A percentile compares a stretch with the other conserved stretches of the same genome.
Conservation (phyloP, 2,113 vertebrate genomes). For the Cyanoramphus novaezelandiae region DNA sequence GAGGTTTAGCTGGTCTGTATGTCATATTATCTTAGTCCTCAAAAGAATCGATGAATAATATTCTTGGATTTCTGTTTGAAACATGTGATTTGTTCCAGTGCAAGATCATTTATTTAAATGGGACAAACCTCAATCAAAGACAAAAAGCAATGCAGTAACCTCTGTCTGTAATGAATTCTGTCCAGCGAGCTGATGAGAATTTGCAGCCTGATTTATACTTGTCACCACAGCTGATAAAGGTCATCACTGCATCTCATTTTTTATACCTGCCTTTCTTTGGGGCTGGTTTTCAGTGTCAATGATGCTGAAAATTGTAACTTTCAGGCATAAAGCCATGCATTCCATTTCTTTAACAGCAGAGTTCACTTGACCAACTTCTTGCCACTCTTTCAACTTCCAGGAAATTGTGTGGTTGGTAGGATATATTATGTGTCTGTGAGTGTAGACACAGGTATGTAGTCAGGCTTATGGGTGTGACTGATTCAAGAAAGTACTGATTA, state of each 20-base stretch:
- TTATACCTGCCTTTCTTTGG: constrained; percentile 34
- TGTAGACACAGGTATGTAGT: background rate
- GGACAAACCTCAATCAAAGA: constrained; percentile 52
- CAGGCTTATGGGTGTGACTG: background rate
- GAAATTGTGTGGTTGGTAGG: background rate
- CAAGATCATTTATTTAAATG: constrained; percentile 28
- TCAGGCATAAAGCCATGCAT: constrained; percentile 18
- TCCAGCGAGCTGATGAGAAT: constrained; percentile 58
- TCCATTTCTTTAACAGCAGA: constrained; percentile 32
- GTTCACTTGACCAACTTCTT: background rate
- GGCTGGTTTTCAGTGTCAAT: background rate
- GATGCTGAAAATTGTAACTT: constrained; percentile 28
- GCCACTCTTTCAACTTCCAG: background rate
- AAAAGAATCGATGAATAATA: constrained; percentile 24
- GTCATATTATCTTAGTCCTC: background rate
- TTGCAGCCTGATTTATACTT: constrained; percentile 73
- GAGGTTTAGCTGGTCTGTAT: background rate
- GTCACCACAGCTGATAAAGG: constrained; percentile 73
- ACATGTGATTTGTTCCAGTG: background rate
- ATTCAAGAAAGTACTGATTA: background rate
- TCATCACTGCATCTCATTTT: constrained; percentile 66
- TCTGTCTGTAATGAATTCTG: constrained; percentile 67
- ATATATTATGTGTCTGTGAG: background rate
- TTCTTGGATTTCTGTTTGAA: constrained; percentile 8
- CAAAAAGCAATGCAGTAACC: constrained; percentile 34